Base-by-base conservation (phyloP, 37 sponge, comb jelly and placozoan species). In the Trichoplax adhaerens region DNA sequence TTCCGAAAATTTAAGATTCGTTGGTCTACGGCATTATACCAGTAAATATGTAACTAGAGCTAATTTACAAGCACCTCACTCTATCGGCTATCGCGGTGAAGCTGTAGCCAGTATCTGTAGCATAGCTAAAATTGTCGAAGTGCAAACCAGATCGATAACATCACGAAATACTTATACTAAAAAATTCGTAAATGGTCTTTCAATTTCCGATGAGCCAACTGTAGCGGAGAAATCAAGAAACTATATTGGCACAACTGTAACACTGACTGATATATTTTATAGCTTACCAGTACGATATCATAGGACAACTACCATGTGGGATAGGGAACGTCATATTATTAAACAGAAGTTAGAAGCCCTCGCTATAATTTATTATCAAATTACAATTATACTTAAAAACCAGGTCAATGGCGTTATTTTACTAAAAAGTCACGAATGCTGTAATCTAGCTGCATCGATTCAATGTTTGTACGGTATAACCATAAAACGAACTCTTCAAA, bases 21-120 rank as follows among this genome's bases (percentile, higher is more conserved):
- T 87, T 61, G 84, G 84, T 1, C 76, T 78, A 46, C 74, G 78
- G 59, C 74, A 84, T 58, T 66, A 58, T 3, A 83, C 84, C 0
- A 86, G 87, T 71, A 86, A 86, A 60, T 76, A 74, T 55, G 77
- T 73, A 53, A 55, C 73, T 56, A 57, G 76, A 8, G 7, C 65
- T 5, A 77, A 86, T 73, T 61, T 81, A 57, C 58, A 74, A 1
- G 48, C 64, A 54, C 57, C 77, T 3, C 53, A 62, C 29, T 64
- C 65, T 59, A 64, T 76, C 48, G 87, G 87, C 8, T 83, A 65
- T 63, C 66, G 77, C 53, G 87, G 87, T 62, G 87, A 83, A 56
- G 87, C 87, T 6, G 55, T 87, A 49, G 78, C 78, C 5, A 83
- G 80, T 61, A 73, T 84, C 4, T n/a, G 68, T 2, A 66, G 72